Percentiles rank a stretch among this genome's conserved stretches.
Conservation (phyloP, 2,888 invertebrate genomes). For the Norana najaformis region DNA sequence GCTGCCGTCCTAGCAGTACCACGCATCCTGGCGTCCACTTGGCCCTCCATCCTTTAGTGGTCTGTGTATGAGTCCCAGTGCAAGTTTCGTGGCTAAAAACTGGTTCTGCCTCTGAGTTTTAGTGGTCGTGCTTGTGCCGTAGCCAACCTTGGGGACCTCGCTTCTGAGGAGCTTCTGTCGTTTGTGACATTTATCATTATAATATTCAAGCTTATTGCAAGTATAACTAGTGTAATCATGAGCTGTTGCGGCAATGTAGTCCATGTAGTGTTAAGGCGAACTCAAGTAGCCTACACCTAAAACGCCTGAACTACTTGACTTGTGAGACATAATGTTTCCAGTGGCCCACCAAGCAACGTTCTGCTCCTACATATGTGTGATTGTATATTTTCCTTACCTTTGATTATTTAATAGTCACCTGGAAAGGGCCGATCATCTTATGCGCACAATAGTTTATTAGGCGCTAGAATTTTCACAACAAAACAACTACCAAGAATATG, state of each 20-base stretch:
- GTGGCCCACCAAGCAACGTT: too few relatives aligned
- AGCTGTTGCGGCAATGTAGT: neutral
- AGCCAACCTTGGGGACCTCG: too few relatives aligned
- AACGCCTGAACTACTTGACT: neutral
- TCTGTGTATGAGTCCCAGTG: neutral
- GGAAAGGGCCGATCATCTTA: too few relatives aligned
- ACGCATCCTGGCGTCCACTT: neutral
- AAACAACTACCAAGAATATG: too few relatives aligned
- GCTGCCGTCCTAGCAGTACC: neutral
- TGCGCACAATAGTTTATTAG: too few relatives aligned
- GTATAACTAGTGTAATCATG: neutral
- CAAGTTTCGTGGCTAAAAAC: neutral
- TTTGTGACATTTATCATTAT: neutral
- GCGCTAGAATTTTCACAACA: too few relatives aligned
- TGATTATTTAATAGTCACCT: too few relatives aligned
- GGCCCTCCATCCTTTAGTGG: neutral
- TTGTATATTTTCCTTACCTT: too few relatives aligned
- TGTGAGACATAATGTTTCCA: too few relatives aligned
- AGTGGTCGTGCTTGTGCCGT: too few relatives aligned
- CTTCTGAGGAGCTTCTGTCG: neutral
- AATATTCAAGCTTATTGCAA: neutral
- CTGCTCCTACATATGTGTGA: too few relatives aligned
- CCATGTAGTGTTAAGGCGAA: neutral
- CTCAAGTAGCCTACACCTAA: neutral
- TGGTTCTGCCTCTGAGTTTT: neutral